These are phyloP conservation scores for Barbus barbus DNA, from an alignment of 2,113 vertebrate genomes.

Conservation along the genomic window DNA sequence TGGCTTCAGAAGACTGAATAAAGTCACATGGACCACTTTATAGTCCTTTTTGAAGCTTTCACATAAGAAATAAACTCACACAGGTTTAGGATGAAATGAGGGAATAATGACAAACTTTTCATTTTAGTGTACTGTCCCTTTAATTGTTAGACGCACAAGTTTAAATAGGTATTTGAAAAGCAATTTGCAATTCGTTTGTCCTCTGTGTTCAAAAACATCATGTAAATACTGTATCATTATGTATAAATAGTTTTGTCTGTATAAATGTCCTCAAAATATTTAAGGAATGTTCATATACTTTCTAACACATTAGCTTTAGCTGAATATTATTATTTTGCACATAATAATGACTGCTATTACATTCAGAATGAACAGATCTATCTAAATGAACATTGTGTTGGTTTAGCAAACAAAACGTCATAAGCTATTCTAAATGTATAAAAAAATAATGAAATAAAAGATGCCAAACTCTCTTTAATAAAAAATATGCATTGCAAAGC, in stretches of 20 bases:
- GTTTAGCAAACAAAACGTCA: not conserved
- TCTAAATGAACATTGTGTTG: not conserved
- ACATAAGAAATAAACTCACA: not conserved
- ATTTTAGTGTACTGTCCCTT: not conserved
- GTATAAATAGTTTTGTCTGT: conserved; percentile 15
- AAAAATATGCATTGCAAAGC: not conserved
- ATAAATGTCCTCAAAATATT: conserved; percentile 19
- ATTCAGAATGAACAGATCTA: not conserved
- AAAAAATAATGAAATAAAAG: conserved; percentile 3
- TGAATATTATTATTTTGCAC: not conserved
- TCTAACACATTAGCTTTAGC: not conserved
- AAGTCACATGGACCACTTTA: not conserved
- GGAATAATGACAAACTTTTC: not conserved
- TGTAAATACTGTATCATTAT: conserved; percentile 24
- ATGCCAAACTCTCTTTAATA: not conserved
- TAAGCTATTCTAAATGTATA: not conserved
- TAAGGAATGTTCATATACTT: not conserved
- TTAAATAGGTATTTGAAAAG: not conserved
- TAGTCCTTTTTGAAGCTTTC: not conserved
- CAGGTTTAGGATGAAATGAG: not conserved
- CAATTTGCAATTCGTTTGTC: not conserved
- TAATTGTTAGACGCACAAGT: not conserved
- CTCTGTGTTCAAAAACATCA: not conserved
- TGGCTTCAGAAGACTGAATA: not conserved
- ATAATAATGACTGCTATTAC: not conserved